Evolutionary conservation across 2,113 vertebrate genomes (phyloP), one percentile per base, ranked within the genome.

Genomic region (Anoplopoma fimbria): DNA sequence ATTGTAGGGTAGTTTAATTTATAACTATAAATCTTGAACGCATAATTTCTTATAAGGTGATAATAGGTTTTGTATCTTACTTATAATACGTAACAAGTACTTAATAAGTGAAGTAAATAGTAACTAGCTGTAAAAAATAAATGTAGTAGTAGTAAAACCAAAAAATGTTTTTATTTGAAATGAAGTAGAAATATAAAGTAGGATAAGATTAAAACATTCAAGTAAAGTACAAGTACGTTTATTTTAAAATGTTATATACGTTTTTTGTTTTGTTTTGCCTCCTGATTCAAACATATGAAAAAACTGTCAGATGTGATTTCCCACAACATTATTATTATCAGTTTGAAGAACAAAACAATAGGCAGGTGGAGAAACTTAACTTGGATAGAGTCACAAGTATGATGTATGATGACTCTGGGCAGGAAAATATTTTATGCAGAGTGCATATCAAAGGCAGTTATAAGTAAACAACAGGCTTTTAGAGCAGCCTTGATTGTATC

Each of bases 401-500:
- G n/a, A n/a, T n/a, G 51, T 40, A 2, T 68, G 71, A 82, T 72
- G 9, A 34, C 64, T 69, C 9, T 40, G 70, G 69, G 74, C 73
- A 69, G 62, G 61, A 40, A 63, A 61, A 84, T 72, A 69, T 83
- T 69, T 80, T n/a, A 49, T 83, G 74, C 75, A 77, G 70, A 82
- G 55, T 58, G 40, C 64, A 31, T 90, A 87, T 78, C 31, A 82
- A 51, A 86, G 82, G 71, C 75, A 75, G 79, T 83, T 75, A 40
- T 51, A 76, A 83, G 80, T 68, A 81, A 82, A 87, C 75, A 81
- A 77, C 80, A 72, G 83, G 81, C 89, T 90, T 75, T 89, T 76
- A 88, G 79, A 70, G 81, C 69, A 38, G 78, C 72, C 74, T 62
- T 87, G 75, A 90, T 81, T 85, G 80, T 68, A 82, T 89, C 81